These are phyloP conservation scores for Hyperopisus bebe DNA, from an alignment of 2,113 vertebrate genomes.

Conservation along the genomic window DNA sequence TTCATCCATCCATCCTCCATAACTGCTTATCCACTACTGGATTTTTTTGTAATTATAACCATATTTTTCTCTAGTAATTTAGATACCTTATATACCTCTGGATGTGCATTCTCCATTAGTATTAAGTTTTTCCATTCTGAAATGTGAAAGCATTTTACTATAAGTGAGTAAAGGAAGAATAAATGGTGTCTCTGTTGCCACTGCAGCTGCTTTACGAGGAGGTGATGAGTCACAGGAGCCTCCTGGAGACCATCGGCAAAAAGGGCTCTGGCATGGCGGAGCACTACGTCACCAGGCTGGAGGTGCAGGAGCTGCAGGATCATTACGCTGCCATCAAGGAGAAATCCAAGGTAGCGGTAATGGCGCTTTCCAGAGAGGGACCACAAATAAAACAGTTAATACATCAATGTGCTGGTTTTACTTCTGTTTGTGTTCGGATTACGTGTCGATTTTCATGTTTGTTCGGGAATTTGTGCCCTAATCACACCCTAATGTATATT, in stretches of 20 bases:
- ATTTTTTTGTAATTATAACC: background rate
- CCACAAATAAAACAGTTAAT: background rate
- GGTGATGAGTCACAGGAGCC: conserved; percentile 77
- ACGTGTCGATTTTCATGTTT: background rate
- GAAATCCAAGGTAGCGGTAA: conserved; percentile 66
- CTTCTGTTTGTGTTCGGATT: background rate
- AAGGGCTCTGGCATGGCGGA: conserved; percentile 81
- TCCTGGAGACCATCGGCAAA: conserved; percentile 81
- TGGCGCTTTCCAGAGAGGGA: background rate
- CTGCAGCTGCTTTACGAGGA: conserved; percentile 87
- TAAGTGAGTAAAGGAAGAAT: background rate
- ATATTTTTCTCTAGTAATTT: background rate
- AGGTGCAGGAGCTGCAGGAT: conserved; percentile 88
- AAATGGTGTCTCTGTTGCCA: conserved; percentile 18
- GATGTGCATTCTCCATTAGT: background rate
- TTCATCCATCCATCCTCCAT: background rate
- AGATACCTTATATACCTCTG: background rate
- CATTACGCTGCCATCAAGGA: conserved; percentile 73
- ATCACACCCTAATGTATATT: background rate
- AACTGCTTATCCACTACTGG: background rate
- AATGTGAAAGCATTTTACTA: background rate
- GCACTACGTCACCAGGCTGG: conserved; percentile 62
- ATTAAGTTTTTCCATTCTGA: background rate
- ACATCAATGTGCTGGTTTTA: background rate
- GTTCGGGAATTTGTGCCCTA: background rate